Evolutionary conservation across 2,113 vertebrate species (phyloP), one percentile per base, ranked within the genome.

Genomic region (Cisticola juncidis): DNA sequence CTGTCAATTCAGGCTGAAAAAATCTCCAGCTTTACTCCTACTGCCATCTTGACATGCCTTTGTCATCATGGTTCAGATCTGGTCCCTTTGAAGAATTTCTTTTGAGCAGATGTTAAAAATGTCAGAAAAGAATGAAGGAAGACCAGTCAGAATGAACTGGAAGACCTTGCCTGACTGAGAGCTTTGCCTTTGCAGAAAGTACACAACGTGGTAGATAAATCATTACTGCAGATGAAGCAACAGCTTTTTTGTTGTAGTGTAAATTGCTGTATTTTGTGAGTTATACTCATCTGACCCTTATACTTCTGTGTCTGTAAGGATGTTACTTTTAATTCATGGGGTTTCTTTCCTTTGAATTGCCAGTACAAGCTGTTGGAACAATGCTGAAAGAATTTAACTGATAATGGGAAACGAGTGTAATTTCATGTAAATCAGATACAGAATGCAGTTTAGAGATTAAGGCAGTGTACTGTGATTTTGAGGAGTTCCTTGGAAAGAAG

Each of bases 51-150:
- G 85, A 86, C 62, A 29, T 80, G 33, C 66, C 38, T 95, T 93
- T 95, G 79, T 82, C 90, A 65, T 95, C 35, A 14, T 51, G 54
- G 70, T 92, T 94, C 65, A 91, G 81, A 76, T 94, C 69, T 92
- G n/a, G 56, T 80, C 62, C 40, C 66, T 94, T 97, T 95, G 87
- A 96, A 94, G 73, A 92, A 89, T 72, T 92, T 91, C 70, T 87
- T 94, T 81, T 73, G 81, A 90, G 74, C 38, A 66, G 40, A 44
- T 38, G 19, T 73, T 90, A 70, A 91, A 80, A 92, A 51, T 31
- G 62, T 86, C 76, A 86, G 51, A 62, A 40, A 86, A 74, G 70
- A 90, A 84, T 26, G 77, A 74, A 86, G 36, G 51, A 77, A 83
- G 47, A 70, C 58, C 72, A 71, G 29, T 73, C 66, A 72, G 70